A percentile compares a stretch with the other conserved stretches of the same genome.
phyloP scores from a whole-genome alignment of 2,113 vertebrate genomes.

The Charina bottae region DNA sequence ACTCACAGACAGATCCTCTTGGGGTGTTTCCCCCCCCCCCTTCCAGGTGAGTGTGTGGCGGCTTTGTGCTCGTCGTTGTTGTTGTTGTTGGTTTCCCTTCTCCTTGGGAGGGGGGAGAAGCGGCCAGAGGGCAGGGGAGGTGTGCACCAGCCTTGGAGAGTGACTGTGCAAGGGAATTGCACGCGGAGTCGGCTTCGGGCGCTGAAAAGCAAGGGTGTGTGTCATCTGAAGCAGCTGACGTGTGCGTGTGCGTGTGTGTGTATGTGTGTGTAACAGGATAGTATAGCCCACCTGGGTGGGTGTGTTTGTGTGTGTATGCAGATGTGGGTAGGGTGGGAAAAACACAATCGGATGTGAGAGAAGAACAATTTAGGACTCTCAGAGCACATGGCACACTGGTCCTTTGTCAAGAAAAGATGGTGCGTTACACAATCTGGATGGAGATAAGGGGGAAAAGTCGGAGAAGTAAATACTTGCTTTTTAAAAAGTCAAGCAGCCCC shows the following conservation, averaged over 20 bases:
- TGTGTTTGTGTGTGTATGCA: neutral
- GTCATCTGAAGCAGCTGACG: neutral
- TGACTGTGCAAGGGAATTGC: neutral
- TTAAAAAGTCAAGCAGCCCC: neutral
- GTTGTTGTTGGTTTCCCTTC: neutral
- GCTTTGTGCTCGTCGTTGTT: too few species aligned
- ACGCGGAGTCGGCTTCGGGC: neutral
- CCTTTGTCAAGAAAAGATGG: neutral
- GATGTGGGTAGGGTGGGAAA: too few species aligned
- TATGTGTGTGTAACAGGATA: neutral
- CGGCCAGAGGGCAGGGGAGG: neutral
- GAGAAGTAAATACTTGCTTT: neutral
- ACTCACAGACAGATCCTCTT: neutral
- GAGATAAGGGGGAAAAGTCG: too few species aligned
- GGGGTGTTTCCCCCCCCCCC: fast-evolving
- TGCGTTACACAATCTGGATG: neutral
- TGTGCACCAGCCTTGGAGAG: neutral
- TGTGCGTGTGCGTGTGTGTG: neutral
- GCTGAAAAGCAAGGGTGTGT: neutral
- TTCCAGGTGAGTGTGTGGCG: neutral
- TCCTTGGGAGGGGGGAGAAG: neutral
- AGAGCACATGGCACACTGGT: neutral
- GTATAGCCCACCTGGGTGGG: neutral
- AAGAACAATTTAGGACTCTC: neutral
- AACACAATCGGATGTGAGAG: neutral